phyloP scores from a whole-genome alignment of 2,888 invertebrate genomes.

The Boloria euphrosyne region DNA sequence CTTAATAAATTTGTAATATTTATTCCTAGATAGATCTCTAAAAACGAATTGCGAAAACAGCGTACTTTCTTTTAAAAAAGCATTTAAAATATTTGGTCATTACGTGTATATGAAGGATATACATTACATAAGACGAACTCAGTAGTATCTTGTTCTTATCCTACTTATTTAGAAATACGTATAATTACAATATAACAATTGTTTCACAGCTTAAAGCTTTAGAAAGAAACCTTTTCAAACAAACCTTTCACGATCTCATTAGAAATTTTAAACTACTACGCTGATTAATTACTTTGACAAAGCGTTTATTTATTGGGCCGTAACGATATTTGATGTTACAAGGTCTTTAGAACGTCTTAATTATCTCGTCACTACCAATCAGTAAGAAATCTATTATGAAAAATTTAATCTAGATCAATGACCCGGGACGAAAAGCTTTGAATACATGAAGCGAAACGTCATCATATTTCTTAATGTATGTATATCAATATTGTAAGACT shows the following conservation, averaged over 20 bases:
- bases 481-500: no score
- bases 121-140: no score
- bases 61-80: no score
- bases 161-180: no score
- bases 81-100: no score
- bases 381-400: constrained; percentile 23
- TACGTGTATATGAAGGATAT: no score
- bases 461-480: constrained; percentile 7
- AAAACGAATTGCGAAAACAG: no score
- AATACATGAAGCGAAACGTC: constrained; percentile 30
- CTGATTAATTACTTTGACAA: constrained; percentile 18
- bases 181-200: no score
- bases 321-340: constrained; percentile 20
- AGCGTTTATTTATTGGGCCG: constrained; percentile 19
- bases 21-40: no score
- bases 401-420: constrained; percentile 27
- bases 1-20: no score
- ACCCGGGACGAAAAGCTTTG: constrained; percentile 33
- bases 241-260: constrained; percentile 5
- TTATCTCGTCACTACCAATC: constrained; percentile 10
- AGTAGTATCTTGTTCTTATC: no score
- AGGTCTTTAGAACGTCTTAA: constrained; percentile 9
- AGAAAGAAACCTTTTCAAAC: background rate
- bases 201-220: no score
- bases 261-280: constrained; percentile 7